These are phyloP conservation scores for Lamellibrachia columna DNA, from an alignment of 2,888 invertebrate species.

Conservation along the genomic window DNA sequence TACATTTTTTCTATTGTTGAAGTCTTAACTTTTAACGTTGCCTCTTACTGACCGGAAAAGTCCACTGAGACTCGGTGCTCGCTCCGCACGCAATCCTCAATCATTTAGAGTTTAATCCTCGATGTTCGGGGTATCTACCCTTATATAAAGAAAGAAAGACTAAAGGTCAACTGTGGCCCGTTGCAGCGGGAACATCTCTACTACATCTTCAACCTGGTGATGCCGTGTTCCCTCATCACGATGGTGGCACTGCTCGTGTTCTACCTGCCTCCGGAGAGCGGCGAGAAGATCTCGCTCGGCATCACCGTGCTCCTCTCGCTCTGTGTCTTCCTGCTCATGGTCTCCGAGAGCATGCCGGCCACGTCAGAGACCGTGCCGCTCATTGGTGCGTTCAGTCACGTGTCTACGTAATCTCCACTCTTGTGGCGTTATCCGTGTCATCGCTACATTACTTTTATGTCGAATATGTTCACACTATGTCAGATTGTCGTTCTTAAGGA, in stretches of 20 bases:
- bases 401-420: neutral
- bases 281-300: conserved; percentile 27
- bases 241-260: conserved; percentile 19
- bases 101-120: too few relatives aligned
- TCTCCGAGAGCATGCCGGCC: conserved; percentile 25
- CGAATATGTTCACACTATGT: neutral
- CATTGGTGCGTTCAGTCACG: conserved; percentile 18
- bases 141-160: too few relatives aligned
- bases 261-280: conserved; percentile 25
- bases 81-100: too few relatives aligned
- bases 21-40: too few relatives aligned
- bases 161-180: neutral
- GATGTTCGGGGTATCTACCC: too few relatives aligned
- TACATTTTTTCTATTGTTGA: too few relatives aligned
- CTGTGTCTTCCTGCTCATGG: conserved; percentile 28
- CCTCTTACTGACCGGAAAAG: too few relatives aligned
- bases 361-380: conserved; percentile 27
- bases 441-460: neutral
- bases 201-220: conserved; percentile 28
- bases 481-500: too few relatives aligned
- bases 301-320: conserved; percentile 24
- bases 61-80: too few relatives aligned
- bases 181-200: conserved; percentile 24
- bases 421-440: neutral
- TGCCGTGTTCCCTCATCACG: conserved; percentile 24